These are phyloP conservation scores for Protodeltote pygarga DNA, from an alignment of 2,888 invertebrate genomes.

Conservation along the genomic window DNA sequence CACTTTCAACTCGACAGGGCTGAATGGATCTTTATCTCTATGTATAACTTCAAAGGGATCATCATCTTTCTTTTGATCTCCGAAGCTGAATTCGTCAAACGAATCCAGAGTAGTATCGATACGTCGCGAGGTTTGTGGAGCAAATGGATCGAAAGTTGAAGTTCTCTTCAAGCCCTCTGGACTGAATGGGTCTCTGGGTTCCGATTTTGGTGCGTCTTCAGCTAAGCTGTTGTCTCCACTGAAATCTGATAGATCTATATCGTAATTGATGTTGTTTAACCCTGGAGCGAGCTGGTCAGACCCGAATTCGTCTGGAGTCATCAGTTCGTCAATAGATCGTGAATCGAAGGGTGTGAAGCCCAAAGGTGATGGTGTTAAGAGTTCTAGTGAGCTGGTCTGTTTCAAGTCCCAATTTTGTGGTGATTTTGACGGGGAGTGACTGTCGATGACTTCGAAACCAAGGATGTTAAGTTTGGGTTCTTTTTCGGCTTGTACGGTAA, in stretches of 20 bases:
- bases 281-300: constrained; percentile 86
- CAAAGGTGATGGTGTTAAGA: constrained; percentile 87
- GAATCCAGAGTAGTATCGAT: constrained; percentile 61
- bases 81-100: constrained; percentile 74
- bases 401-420: constrained; percentile 73
- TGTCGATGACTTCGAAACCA: constrained; percentile 69
- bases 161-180: constrained; percentile 77
- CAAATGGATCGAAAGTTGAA: constrained; percentile 80
- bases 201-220: constrained; percentile 78
- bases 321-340: constrained; percentile 86
- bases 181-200: constrained; percentile 86
- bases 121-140: constrained; percentile 71
- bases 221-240: constrained; percentile 91
- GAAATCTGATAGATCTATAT: constrained; percentile 91
- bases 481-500: constrained; percentile 39
- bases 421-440: constrained; percentile 70
- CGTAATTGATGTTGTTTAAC: constrained; percentile 91
- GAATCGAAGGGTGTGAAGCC: constrained; percentile 86
- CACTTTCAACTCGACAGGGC: constrained; percentile 37
- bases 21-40: constrained; percentile 57
- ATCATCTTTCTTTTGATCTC: constrained; percentile 55
- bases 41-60: constrained; percentile 76
- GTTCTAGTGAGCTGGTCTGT: constrained; percentile 79
- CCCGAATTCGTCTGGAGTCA: constrained; percentile 88
- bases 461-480: constrained; percentile 68